Evolutionary conservation across 2,797 vertebrate genomes (phyloP).

Genomic region (Pangasius larnaudii): DNA sequence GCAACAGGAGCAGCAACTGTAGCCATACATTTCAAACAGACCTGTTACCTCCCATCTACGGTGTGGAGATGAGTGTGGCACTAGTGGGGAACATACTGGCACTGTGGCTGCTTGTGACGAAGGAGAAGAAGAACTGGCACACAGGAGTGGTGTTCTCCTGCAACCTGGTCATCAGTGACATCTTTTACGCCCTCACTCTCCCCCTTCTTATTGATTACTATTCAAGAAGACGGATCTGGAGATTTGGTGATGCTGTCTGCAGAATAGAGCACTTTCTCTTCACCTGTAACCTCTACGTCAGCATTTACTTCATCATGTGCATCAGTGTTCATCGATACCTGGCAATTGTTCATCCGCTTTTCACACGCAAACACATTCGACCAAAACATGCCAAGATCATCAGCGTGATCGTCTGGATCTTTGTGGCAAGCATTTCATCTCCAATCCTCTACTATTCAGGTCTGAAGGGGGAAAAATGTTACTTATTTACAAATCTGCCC

Average conservation of each 20-base stretch:
- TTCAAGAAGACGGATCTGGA: slow-evolving; percentile 70
- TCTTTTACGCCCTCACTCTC: slow-evolving; percentile 78
- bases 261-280: slow-evolving; percentile 83
- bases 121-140: slow-evolving; percentile 75
- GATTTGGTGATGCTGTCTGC: slow-evolving; percentile 70
- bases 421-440: slow-evolving; percentile 67
- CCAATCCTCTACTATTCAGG: slow-evolving; percentile 76
- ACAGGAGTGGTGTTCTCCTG: slow-evolving; percentile 78
- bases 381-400: slow-evolving; percentile 69
- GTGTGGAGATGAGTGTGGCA: slow-evolving; percentile 72
- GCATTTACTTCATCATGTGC: slow-evolving; percentile 81
- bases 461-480: rapidly evolving
- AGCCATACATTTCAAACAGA: slow-evolving; percentile 62
- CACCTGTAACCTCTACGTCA: slow-evolving; percentile 80
- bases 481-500: neutral
- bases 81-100: slow-evolving; percentile 77
- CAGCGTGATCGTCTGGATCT: slow-evolving; percentile 71
- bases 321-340: slow-evolving; percentile 84
- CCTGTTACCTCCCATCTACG: slow-evolving; percentile 43
- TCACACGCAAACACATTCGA: slow-evolving; percentile 65
- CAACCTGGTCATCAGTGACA: slow-evolving; percentile 81
- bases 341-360: slow-evolving; percentile 79
- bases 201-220: slow-evolving; percentile 78
- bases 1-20: neutral
- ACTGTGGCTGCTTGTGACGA: slow-evolving; percentile 69